These are phyloP conservation scores for Nephila pilipes DNA, from an alignment of 1,140 invertebrate genomes.

Conservation along the genomic window DNA sequence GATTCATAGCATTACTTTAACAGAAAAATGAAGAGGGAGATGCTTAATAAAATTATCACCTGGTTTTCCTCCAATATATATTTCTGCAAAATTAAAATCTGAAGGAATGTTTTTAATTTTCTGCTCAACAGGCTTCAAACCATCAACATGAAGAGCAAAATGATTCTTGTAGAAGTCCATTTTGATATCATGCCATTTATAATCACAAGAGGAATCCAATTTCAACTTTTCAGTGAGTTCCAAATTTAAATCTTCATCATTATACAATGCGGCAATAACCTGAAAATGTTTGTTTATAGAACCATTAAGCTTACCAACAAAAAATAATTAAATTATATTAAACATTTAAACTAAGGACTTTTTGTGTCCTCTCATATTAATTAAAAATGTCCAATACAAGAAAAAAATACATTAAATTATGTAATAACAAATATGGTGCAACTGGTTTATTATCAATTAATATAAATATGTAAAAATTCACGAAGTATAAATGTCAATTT, in stretches of 20 bases:
- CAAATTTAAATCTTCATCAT: conserved; percentile 86
- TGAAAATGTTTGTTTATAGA: conserved; percentile 79
- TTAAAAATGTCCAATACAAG: no score
- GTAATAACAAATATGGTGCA: no score
- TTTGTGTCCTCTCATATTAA: no score
- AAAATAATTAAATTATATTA: no score
- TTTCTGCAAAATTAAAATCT: conserved; percentile 56
- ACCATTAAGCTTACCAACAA: no score
- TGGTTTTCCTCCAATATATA: conserved; percentile 71
- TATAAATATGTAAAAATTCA: no score
- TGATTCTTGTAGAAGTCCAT: conserved; percentile 80
- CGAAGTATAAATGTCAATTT: no score
- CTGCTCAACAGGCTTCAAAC: conserved; percentile 33
- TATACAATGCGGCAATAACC: conserved; percentile 88
- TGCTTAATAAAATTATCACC: not conserved
- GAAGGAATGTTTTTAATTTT: conserved; percentile 29
- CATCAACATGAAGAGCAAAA: conserved; percentile 45
- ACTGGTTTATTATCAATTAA: no score
- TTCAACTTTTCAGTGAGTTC: conserved; percentile 84
- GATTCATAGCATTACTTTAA: no score
- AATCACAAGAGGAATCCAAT: conserved; percentile 88
- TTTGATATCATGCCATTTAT: conserved; percentile 91
- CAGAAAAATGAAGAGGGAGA: not conserved
- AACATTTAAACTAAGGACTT: no score
- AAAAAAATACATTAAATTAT: no score